Evolutionary conservation across 2,113 vertebrate species (phyloP).

Genomic region (Mustela nigripes): DNA sequence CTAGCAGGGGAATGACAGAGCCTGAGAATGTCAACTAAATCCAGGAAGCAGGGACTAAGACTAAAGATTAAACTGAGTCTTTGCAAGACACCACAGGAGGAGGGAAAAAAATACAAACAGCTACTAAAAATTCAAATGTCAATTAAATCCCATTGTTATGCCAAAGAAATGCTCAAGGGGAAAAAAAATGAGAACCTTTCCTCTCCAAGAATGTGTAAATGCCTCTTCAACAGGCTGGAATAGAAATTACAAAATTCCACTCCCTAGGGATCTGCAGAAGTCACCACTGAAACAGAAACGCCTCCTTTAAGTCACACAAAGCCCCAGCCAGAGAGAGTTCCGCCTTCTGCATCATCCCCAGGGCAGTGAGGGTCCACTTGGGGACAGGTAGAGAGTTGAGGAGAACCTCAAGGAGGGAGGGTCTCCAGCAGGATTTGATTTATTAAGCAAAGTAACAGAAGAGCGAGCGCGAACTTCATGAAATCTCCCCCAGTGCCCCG

Average conservation of each 20-base stretch:
- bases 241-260: constrained; percentile 48
- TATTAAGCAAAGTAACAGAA: background rate
- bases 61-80: background rate
- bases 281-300: background rate
- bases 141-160: constrained; percentile 12
- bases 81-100: background rate
- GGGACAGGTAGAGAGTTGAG: background rate
- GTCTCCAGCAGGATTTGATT: background rate
- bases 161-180: background rate
- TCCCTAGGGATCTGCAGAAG: background rate
- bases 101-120: background rate
- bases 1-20: background rate
- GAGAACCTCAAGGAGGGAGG: background rate
- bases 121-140: background rate
- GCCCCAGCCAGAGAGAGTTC: background rate
- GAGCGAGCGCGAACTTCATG: rapidly evolving
- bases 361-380: background rate
- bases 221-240: background rate
- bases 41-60: background rate
- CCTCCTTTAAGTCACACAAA: background rate
- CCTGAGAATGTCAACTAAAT: background rate
- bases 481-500: background rate
- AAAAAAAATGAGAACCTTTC: background rate
- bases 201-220: constrained; percentile 64
- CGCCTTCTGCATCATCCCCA: background rate